phyloP scores from a whole-genome alignment of 1,140 invertebrate genomes.

The Liolophura sinensis region DNA sequence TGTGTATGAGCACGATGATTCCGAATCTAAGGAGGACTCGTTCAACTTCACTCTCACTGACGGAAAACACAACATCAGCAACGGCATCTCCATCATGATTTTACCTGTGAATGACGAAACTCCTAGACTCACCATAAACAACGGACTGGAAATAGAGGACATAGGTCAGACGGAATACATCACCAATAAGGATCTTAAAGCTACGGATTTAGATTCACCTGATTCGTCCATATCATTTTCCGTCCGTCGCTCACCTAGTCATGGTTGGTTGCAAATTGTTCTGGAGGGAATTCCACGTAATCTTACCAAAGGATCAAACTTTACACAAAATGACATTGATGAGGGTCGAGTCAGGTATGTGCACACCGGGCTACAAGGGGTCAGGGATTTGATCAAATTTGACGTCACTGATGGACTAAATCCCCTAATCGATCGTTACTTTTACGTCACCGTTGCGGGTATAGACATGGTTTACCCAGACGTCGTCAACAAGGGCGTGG shows the following conservation, averaged over 20 bases:
- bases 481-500: conserved; percentile 53
- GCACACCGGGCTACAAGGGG: conserved; percentile 52
- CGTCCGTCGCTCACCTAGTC: conserved; percentile 47
- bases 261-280: conserved; percentile 47
- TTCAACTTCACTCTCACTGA: conserved; percentile 56
- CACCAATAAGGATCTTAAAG: conserved; percentile 51
- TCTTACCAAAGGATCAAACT: conserved; percentile 53
- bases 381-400: conserved; percentile 58
- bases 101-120: conserved; percentile 60
- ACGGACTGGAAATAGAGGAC: conserved; percentile 55
- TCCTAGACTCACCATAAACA: conserved; percentile 55
- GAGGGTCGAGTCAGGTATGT: conserved; percentile 48
- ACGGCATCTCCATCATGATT: conserved; percentile 51
- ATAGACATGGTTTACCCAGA: conserved; percentile 54
- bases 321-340: conserved; percentile 59
- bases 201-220: conserved; percentile 57
- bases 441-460: conserved; percentile 57
- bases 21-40: conserved; percentile 53
- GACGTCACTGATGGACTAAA: conserved; percentile 59
- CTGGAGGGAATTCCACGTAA: conserved; percentile 30
- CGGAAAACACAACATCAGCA: conserved; percentile 52
- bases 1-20: conserved; percentile 59
- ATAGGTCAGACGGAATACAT: conserved; percentile 51
- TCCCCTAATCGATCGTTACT: conserved; percentile 55
- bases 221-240: conserved; percentile 51